Evolutionary conservation across 64 coral and sea anemone genomes (phyloP).

Genomic region (Pachyseris speciosa): DNA sequence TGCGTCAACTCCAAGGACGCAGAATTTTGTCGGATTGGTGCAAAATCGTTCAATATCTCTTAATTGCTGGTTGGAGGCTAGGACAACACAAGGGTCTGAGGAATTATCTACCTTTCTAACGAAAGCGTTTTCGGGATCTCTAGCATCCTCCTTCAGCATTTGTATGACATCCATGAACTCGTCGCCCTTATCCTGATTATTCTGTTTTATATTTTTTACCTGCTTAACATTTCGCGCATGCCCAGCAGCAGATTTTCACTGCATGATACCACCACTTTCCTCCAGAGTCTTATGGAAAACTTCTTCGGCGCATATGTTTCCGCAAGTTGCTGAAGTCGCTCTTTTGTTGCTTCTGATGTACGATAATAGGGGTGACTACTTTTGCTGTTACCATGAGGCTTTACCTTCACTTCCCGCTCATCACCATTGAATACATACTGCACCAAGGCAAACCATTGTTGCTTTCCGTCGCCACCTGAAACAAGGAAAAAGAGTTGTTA

Average conservation of each 20-base stretch:
- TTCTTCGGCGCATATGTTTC: constrained; percentile 43
- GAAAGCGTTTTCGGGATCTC: constrained; percentile 70
- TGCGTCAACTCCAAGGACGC: constrained; percentile 64
- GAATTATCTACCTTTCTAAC: constrained; percentile 61
- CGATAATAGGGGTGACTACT: constrained; percentile 56
- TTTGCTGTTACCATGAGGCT: constrained; percentile 68
- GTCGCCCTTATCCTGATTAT: constrained; percentile 53
- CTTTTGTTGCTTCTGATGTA: constrained; percentile 40
- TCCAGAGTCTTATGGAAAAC: constrained; percentile 69
- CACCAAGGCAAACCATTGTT: constrained; percentile 51
- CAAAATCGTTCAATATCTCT: constrained; percentile 70
- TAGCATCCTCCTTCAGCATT: constrained; percentile 66
- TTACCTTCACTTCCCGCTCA: constrained; percentile 62
- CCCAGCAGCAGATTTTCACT: constrained; percentile 37
- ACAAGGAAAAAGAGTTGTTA: no score
- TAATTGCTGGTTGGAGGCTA: constrained; percentile 67
- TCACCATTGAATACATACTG: constrained; percentile 71
- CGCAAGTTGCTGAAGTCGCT: constrained; percentile 16
- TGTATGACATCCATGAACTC: constrained; percentile 48
- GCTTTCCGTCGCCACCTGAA: constrained; percentile 48
- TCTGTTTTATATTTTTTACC: constrained; percentile 56
- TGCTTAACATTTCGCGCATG: constrained; percentile 60
- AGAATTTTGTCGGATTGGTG: constrained; percentile 57
- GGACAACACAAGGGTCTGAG: constrained; percentile 52
- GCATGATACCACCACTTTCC: constrained; percentile 54